These are phyloP conservation scores for Platorchestia sp. DNA, from an alignment of 1,140 invertebrate species.

Conservation along the genomic window DNA sequence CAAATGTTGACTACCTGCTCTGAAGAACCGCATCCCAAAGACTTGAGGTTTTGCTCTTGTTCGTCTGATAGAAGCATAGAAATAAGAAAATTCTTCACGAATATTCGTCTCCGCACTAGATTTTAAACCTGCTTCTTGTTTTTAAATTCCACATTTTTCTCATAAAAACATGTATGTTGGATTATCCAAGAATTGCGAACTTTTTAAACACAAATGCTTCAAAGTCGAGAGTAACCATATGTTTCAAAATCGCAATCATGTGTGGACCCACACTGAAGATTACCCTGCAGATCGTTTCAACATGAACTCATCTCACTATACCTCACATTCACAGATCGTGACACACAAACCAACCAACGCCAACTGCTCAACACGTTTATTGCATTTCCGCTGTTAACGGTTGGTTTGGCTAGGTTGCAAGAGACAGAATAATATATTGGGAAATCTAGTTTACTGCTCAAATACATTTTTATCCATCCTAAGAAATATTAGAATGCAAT, in stretches of 20 bases:
- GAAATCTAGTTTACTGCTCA: too few species aligned
- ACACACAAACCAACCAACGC: neutral
- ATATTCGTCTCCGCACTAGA: neutral
- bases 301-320: neutral
- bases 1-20: too few species aligned
- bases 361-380: too few species aligned
- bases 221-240: neutral
- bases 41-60: neutral
- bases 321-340: neutral
- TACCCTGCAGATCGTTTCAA: neutral
- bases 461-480: too few species aligned
- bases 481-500: too few species aligned
- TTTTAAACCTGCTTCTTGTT: neutral
- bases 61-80: neutral
- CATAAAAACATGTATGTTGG: neutral
- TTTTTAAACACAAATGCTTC: neutral
- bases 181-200: neutral
- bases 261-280: neutral
- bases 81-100: neutral
- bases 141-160: neutral
- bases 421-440: too few species aligned
- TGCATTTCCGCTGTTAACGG: too few species aligned
- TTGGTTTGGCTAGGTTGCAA: too few species aligned
- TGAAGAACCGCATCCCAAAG: too few species aligned
- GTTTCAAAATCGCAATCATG: neutral